Base-by-base conservation (phyloP, 2,113 vertebrate species). In the Oophaga pumilio region DNA sequence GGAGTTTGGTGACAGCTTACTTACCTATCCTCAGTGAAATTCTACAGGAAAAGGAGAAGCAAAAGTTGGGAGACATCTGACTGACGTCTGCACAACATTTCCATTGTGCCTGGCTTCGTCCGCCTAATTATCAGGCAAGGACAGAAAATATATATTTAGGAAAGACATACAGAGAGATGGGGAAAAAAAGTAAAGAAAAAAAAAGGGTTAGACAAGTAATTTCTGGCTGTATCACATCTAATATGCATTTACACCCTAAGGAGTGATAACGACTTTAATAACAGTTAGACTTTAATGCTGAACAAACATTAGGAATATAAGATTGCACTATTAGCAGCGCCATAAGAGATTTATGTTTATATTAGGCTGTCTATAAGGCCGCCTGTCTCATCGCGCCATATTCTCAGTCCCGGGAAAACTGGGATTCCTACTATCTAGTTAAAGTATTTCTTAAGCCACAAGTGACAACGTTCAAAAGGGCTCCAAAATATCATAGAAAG, bases 391-490 rank as follows among this genome's bases (percentile, higher is more conserved):
- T 74, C 20, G 17, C 52, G 18, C 12, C 14, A 53, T 68, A 28
- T 18, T 69, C 22, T 6, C 17, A n/a, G 79, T n/a, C 68, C 28
- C n/a, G n/a, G 66, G 64, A 24, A 69, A 69, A 28, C 24, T 73
- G 69, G 69, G 28, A 17, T 20, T 33, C 0, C 2, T 64, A 50
- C 22, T 64, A 68, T 68, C 64, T 50, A 50, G 60, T 50, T 66
- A 66, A 43, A 85, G 86, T 90, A 92, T 93, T 93, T 93, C 91
- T 90, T 93, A 92, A 43, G 92, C 91, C 91, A 71, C 89, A 90
- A 93, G 89, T 92, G 92, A 95, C 94, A 94, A 87, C 91, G 92
- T 94, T 94, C 94, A 95, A 96, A 95, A 93, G 89, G 93, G 91
- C 93, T 89, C 89, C 91, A 90, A 95, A 97, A 94, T 92, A 95